Base-by-base conservation (phyloP, 1,140 invertebrate genomes). In the Thaumetopoea pityocampa region DNA sequence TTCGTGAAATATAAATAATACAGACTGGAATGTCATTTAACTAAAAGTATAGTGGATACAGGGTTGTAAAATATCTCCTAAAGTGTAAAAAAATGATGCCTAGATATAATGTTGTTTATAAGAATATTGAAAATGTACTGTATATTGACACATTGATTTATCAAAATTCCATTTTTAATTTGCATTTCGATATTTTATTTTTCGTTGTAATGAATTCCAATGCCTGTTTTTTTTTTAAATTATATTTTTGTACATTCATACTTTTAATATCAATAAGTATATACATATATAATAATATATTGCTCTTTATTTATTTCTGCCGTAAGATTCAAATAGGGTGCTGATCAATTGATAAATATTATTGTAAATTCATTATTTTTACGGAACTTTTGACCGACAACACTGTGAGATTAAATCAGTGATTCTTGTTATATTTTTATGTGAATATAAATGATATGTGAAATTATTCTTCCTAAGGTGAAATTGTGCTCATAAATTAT, bases 31-130 rank as follows among this genome's bases (percentile, higher is more conserved):
- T 71, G 70, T 58, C 70, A 83, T 71, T 67, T 76, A 65, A 70
- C 77, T 59, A 63, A 70, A 81, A 62, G 66, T 74, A 79, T 84
- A 84, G 77, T 79, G 80, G 76, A 84, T 80, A 84, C 80, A 82
- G 80, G 80, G 80, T 84, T 84, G 80, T 80, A 82, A 80, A 81
- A 84, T 84, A 80, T 84, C 69, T 84, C 65, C 70, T 77, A 77
- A 78, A 72, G 50, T 71, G 62, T 77, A 71, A 70, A 71, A 62
- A 73, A 68, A 71, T 67, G 63, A 77, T 74, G 55, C 74, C 51
- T 76, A 80, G 74, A 66, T 62, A 61, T 73, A 74, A 65, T 67
- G 74, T 79, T 81, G 77, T 84, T 80, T 84, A 73, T 81, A 81
- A 78, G 73, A 59, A 67, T 63, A 69, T 68, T 67, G 65, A 69